Base-by-base conservation (phyloP, 1,140 invertebrate species). In the Temnothorax longispinosus region DNA sequence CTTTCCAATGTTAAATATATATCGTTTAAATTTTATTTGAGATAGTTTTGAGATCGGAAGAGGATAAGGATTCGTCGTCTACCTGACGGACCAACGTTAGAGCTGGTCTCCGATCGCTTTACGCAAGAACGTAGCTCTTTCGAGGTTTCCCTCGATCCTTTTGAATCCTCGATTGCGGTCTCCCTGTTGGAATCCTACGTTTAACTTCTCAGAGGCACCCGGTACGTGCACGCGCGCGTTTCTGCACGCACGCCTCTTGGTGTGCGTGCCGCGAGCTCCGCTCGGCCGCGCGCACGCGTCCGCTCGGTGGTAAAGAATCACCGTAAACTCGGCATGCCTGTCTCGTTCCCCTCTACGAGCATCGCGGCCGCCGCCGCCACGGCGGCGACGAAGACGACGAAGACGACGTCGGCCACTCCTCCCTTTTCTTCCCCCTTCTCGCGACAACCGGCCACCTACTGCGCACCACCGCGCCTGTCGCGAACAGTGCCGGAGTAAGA, bases 391-490 rank as follows among this genome's bases (percentile, higher is more conserved):
- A n/a, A 15, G 54, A 6, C 58, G 44, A 18, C 44, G 65, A 50
- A n/a, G 65, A 64, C 58, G 52, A 56, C 35, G 27, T n/a, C 69
- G 52, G 8, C 54, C 38, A 50, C 41, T 64, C 18, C 50, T 78
- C 76, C 52, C 77, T 67, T 78, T 84, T 44, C 76, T 27, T 52
- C n/a, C 41, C 44, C 44, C 72, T 77, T 56, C 67, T 41, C 50
- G 60, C 38, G 18, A 67, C 62, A 69, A 65, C 21, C 52, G 64
- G 50, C 77, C 76, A 69, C 60, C 76, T 86, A 81, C 76, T 81
- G 60, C 75, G 76, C 64, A 78, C 52, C 52, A 41, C 65, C 75
- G 56, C 69, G 80, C 78, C 78, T 81, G 64, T 80, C 44, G 44
- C 78, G 50, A 44, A 32, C 64, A 81, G 64, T 71, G 64, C 50